Conservation (phyloP, 2,888 invertebrate species). For the Drosophila setosimentum region DNA sequence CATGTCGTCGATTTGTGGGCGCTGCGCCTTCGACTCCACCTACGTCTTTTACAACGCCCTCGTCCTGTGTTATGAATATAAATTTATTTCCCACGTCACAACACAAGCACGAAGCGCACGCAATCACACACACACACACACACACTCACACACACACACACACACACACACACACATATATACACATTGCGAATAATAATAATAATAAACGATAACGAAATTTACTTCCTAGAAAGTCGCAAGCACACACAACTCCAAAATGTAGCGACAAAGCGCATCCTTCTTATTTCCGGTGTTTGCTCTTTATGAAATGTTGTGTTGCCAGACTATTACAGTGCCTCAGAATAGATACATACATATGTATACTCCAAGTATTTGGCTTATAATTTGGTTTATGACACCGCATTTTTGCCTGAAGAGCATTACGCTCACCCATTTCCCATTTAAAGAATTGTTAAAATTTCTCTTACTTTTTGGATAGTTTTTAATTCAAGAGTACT, state of each 20-base stretch:
- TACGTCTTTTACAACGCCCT: slow-evolving; percentile 30
- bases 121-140: neutral
- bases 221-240: slow-evolving; percentile 71
- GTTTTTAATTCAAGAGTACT: no score
- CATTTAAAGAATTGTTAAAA: neutral
- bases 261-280: slow-evolving; percentile 68
- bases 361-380: slow-evolving; percentile 20
- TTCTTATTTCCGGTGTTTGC: slow-evolving; percentile 62
- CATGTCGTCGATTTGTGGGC: slow-evolving; percentile 60
- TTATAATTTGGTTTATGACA: slow-evolving; percentile 64
- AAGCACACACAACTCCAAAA: slow-evolving; percentile 29
- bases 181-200: slow-evolving; percentile 78
- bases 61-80: slow-evolving; percentile 77
- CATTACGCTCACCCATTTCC: neutral
- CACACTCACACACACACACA: slow-evolving; percentile 48
- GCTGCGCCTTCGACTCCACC: slow-evolving; percentile 20
- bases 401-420: neutral
- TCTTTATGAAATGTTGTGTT: slow-evolving; percentile 69
- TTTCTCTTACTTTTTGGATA: neutral
- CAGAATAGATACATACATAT: slow-evolving; percentile 11
- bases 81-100: slow-evolving; percentile 80
- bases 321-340: slow-evolving; percentile 47
- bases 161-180: slow-evolving; percentile 1
- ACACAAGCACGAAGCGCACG: slow-evolving; percentile 59
- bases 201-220: slow-evolving; percentile 81